phyloP scores from a whole-genome alignment of 2,888 invertebrate species.

The Nemurella pictetii region DNA sequence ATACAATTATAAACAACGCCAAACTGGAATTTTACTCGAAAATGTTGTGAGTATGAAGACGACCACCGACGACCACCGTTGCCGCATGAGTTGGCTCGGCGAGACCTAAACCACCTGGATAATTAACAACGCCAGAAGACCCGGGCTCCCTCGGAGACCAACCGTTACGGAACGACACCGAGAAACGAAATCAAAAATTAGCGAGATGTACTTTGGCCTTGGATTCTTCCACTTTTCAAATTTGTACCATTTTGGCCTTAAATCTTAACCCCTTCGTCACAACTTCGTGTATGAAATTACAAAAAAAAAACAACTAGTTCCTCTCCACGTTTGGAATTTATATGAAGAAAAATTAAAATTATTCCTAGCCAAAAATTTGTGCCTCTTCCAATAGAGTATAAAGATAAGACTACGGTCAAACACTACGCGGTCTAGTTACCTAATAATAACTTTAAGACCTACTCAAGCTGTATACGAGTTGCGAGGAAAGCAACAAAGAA shows the following conservation, averaged over 20 bases:
- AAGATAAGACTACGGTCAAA: neutral
- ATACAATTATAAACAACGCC: neutral
- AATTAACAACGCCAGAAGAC: neutral
- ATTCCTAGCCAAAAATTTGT: neutral
- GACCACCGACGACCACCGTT: neutral
- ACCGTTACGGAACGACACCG: neutral
- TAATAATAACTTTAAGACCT: neutral
- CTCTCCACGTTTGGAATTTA: neutral
- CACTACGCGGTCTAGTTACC: neutral
- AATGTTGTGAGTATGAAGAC: neutral
- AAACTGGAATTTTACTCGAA: neutral
- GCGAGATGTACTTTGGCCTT: neutral
- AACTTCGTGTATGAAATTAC: neutral
- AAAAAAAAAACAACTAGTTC: neutral
- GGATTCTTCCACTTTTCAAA: neutral
- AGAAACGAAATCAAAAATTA: slow-evolving; percentile 2
- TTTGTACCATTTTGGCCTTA: neutral
- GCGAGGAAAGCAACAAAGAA: neutral
- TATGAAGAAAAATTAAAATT: neutral
- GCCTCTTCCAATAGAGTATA: neutral
- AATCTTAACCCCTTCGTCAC: neutral
- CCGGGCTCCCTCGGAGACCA: neutral
- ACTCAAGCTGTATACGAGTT: neutral
- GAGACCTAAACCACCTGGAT: neutral
- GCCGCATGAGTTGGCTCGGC: neutral